Base-by-base conservation (phyloP, 2,888 invertebrate genomes). In the Epirrita christyi region DNA sequence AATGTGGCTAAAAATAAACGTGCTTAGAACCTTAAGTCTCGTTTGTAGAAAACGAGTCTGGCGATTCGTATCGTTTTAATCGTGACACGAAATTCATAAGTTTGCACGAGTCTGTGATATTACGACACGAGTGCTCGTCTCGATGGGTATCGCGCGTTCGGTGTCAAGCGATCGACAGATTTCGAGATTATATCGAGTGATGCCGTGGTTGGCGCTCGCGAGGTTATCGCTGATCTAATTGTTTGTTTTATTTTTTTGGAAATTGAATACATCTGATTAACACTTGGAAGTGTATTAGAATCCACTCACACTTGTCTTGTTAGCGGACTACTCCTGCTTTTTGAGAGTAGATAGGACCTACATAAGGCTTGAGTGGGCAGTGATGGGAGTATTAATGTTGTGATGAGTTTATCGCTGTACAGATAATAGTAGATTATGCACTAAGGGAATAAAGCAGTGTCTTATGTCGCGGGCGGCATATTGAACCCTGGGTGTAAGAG, bases 1-100 rank as follows among this genome's bases (percentile, higher is more conserved):
- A 38, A 32, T 32, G 7, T 32, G 51, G 37, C 42, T 49, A 37
- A 41, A 55, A 48, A 38, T 44, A 55, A 50, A 50, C 49, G 45
- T 54, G 53, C 49, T 59, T 59, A 54, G 58, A 40, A 36, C 36
- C n/a, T 9, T 6, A 41, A 21, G n/a, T 21, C 11, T 45, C 38
- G 45, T 51, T 52, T 36, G 34, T 34, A 36, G 34, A 57, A 54
- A 58, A 56, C 54, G 45, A 32, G 45, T 40, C 37, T 50, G 49
- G 45, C 44, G 59, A 59, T 59, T 47, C 37, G n/a, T 51, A 59
- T 59, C 59, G 42, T 53, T 52, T n/a, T 63, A 70, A 80, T 85
- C 88, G 87, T 87, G 87, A 85, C 81, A 73, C 75, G 80, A 81
- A 81, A 83, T 85, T 80, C 77, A 72, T 78, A 75, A 73, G 73